Conservation (phyloP, 2,888 invertebrate species). For the Digitonthophagus gazella region DNA sequence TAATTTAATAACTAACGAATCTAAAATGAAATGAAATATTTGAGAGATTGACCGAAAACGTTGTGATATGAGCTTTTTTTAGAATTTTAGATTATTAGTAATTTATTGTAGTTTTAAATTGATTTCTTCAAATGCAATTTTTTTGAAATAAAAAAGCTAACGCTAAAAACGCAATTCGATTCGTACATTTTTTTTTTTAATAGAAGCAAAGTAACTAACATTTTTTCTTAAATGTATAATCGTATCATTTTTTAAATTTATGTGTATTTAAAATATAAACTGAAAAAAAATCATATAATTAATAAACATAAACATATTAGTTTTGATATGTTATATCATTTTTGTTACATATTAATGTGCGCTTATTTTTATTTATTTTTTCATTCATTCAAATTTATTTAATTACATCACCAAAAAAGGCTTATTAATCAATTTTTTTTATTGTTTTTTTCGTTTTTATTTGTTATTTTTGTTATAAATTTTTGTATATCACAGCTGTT, state of each 20-base stretch:
- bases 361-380: constrained; percentile 1
- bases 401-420: neutral
- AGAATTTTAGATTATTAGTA: neutral
- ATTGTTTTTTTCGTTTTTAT: constrained; percentile 21
- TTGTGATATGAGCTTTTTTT: neutral
- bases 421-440: constrained; percentile 10
- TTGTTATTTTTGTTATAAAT: no score
- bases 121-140: neutral
- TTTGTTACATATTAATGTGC: no score
- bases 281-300: no score
- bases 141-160: neutral
- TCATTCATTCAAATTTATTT: neutral
- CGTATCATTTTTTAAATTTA: no score
- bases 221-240: constrained; percentile 9
- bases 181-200: neutral
- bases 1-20: neutral
- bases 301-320: no score
- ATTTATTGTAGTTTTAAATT: no score
- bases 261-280: no score
- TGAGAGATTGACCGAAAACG: neutral
- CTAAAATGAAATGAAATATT: neutral
- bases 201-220: no score
- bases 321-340: no score
- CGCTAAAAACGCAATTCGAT: neutral
- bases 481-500: constrained; percentile 6